These are phyloP conservation scores for Drosophila paramelanica DNA, from an alignment of 2,888 invertebrate genomes.

Conservation along the genomic window DNA sequence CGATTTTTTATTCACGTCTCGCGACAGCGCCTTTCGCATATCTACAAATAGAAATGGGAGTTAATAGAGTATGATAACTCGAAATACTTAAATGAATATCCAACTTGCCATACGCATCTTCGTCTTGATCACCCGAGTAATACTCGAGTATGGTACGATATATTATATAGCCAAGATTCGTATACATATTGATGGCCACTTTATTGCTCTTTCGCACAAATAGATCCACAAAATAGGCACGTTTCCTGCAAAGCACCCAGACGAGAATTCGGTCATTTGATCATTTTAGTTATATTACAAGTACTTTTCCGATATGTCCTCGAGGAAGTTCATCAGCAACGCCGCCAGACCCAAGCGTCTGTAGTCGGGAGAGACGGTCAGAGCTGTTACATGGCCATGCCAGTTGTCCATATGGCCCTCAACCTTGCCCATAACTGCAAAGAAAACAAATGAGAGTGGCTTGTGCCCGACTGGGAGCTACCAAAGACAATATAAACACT, in stretches of 20 bases:
- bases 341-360: constrained; percentile 96
- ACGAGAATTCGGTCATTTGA: not conserved
- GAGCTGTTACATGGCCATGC: constrained; percentile 99
- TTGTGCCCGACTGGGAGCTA: no score
- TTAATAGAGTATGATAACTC: no score
- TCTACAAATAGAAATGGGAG: constrained; percentile 86
- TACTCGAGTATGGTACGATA: constrained; percentile 98
- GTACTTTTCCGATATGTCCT: constrained; percentile 97
- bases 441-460: not conserved
- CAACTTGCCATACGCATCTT: constrained; percentile 97
- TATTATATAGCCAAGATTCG: constrained; percentile 97
- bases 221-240: constrained; percentile 98
- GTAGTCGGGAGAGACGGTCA: constrained; percentile 98
- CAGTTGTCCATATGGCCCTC: constrained; percentile 98
- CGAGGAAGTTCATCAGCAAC: constrained; percentile 96
- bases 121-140: constrained; percentile 98
- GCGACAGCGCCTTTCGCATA: constrained; percentile 98
- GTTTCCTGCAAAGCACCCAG: constrained; percentile 89
- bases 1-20: constrained; percentile 96
- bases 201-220: constrained; percentile 99
- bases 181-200: constrained; percentile 99
- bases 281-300: not conserved
- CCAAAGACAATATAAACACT: no score
- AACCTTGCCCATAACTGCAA: constrained; percentile 98
- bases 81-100: not conserved